Percentiles rank a stretch among this genome's conserved stretches.
Evolutionary conservation across 2,797 vertebrate species (phyloP).

Genomic region (Phataginus tetradactyla): DNA sequence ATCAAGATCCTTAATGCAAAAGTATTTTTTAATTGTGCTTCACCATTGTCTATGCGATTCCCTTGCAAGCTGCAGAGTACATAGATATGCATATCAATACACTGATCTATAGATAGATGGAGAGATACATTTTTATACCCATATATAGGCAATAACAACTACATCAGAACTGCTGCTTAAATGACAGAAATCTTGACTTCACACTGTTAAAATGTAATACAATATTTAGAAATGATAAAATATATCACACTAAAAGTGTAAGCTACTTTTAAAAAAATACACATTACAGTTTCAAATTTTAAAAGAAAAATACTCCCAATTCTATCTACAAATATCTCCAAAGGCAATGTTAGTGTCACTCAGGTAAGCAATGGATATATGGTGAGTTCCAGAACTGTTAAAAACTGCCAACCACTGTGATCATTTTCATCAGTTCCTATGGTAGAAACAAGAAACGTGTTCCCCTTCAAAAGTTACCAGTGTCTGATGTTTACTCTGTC

Average conservation of each 20-base stretch:
- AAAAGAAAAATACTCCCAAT: neutral
- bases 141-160: neutral
- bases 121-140: neutral
- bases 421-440: neutral
- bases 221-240: neutral
- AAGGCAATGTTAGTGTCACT: neutral
- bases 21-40: neutral
- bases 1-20: neutral
- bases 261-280: neutral
- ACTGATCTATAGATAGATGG: neutral
- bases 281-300: neutral
- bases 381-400: neutral
- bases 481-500: slow-evolving; percentile 7
- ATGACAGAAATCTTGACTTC: neutral
- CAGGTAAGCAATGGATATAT: neutral
- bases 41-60: neutral
- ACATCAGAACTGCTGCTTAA: neutral
- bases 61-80: neutral
- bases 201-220: neutral
- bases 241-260: neutral
- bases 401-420: neutral
- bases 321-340: neutral
- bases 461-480: neutral
- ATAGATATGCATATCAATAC: neutral
- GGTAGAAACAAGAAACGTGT: neutral